phyloP scores from a whole-genome alignment of 2,888 invertebrate genomes.

The Nemapogon koenigi region DNA sequence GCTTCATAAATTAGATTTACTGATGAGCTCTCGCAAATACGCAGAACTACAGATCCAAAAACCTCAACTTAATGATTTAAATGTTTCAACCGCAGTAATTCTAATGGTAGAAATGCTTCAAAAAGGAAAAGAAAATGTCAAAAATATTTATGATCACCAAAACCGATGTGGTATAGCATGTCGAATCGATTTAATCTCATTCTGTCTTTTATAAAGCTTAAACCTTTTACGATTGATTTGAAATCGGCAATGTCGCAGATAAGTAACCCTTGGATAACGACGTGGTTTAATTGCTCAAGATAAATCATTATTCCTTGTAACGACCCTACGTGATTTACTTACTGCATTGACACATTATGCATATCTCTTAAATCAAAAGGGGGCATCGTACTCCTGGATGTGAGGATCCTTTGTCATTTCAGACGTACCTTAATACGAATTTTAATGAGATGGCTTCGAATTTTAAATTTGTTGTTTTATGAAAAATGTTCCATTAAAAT shows the following conservation, averaged over 20 bases:
- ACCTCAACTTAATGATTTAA: conserved; percentile 49
- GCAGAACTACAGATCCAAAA: too few relatives aligned
- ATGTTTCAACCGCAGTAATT: conserved; percentile 36
- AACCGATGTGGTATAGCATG: conserved; percentile 29
- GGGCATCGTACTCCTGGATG: conserved; percentile 25
- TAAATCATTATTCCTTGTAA: conserved; percentile 57
- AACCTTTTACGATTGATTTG: conserved; percentile 22
- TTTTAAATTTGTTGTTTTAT: conserved; percentile 29
- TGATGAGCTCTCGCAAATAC: too few relatives aligned
- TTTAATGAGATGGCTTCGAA: conserved; percentile 48
- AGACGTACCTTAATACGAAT: conserved; percentile 37
- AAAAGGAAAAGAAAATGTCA: conserved; percentile 35
- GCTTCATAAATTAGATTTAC: too few relatives aligned
- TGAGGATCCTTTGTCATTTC: conserved; percentile 45
- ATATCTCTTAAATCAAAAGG: conserved; percentile 42
- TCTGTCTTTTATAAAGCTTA: conserved; percentile 26
- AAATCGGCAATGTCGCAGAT: conserved; percentile 20
- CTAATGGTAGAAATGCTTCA: conserved; percentile 28
- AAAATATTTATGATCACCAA: conserved; percentile 46
- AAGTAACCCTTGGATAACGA: conserved; percentile 37
- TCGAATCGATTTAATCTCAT: conserved; percentile 53
- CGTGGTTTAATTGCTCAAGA: conserved; percentile 53
- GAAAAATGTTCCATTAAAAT: too few relatives aligned
- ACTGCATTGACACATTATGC: conserved; percentile 48
- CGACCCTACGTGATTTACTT: conserved; percentile 54